These are phyloP conservation scores for Agraylea sexmaculata DNA, from an alignment of 1,140 invertebrate species.

Conservation along the genomic window DNA sequence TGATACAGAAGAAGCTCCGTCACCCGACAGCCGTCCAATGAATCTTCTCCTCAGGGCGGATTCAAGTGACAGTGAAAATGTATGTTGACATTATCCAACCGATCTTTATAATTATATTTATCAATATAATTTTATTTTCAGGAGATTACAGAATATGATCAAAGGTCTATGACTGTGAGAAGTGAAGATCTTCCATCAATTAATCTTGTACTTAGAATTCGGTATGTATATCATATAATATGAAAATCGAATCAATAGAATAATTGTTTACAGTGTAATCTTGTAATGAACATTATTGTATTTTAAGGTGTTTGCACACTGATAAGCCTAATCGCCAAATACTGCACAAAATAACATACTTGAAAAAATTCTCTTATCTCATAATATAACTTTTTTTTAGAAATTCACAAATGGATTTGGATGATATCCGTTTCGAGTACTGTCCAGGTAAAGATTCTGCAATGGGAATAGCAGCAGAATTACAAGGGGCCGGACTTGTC, in stretches of 20 bases:
- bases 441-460: constrained; percentile 82
- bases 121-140: constrained; percentile 11
- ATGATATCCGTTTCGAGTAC: constrained; percentile 97
- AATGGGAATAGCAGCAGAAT: constrained; percentile 86
- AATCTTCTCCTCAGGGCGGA: constrained; percentile 42
- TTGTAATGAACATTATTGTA: too few relatives aligned
- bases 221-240: constrained; percentile 20
- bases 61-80: constrained; percentile 41
- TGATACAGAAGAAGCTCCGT: constrained; percentile 17
- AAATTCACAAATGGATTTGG: constrained; percentile 82
- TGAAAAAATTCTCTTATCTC: too few relatives aligned
- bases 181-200: constrained; percentile 21
- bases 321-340: too few relatives aligned
- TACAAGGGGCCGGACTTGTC: constrained; percentile 89
- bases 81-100: too few relatives aligned
- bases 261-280: too few relatives aligned
- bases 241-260: not conserved
- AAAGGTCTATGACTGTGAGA: constrained; percentile 3
- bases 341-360: too few relatives aligned
- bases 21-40: constrained; percentile 36
- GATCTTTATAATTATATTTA: too few relatives aligned
- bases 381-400: constrained; percentile 22
- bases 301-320: too few relatives aligned
- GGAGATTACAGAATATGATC: constrained; percentile 10
- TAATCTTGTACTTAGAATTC: constrained; percentile 29